phyloP scores from a whole-genome alignment of 2,888 invertebrate species.

The Drosophila trichaetosa region DNA sequence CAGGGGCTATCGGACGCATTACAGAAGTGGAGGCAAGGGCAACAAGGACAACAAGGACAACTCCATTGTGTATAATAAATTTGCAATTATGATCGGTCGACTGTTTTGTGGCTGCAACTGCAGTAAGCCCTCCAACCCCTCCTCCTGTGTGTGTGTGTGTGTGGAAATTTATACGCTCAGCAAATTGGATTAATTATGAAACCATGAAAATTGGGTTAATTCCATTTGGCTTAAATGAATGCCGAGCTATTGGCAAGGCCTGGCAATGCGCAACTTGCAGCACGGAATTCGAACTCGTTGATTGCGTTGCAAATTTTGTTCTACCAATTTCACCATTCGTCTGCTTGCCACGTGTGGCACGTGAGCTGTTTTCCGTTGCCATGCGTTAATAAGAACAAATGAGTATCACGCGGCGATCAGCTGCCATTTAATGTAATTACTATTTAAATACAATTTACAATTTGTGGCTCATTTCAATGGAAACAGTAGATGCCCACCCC shows the following conservation, averaged over 20 bases:
- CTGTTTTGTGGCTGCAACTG: constrained; percentile 31
- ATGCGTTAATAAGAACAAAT: constrained; percentile 79
- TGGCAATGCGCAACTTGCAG: constrained; percentile 8
- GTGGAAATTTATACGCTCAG: constrained; percentile 58
- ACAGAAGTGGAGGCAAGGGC: background rate
- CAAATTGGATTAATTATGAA: constrained; percentile 82
- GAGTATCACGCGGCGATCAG: constrained; percentile 68
- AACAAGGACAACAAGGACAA: constrained; percentile 38
- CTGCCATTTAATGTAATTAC: constrained; percentile 77
- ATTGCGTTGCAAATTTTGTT: background rate
- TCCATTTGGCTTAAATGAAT: constrained; percentile 72
- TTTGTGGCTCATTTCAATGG: constrained; percentile 47
- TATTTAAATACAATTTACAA: constrained; percentile 74
- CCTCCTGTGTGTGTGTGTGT: background rate
- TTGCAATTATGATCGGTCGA: constrained; percentile 74
- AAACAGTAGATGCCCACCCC: constrained; percentile 1
- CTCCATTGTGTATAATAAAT: constrained; percentile 76
- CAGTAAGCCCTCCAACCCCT: background rate
- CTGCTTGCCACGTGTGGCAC: constrained; percentile 33
- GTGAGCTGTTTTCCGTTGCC: constrained; percentile 16
- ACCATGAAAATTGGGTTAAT: constrained; percentile 80
- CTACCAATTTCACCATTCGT: constrained; percentile 24
- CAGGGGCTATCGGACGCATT: constrained; percentile 14
- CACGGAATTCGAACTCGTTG: constrained; percentile 46
- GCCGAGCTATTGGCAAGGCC: constrained; percentile 33